phyloP scores from a whole-genome alignment of 1,140 invertebrate species.

The Plectrocnemia conspersa region DNA sequence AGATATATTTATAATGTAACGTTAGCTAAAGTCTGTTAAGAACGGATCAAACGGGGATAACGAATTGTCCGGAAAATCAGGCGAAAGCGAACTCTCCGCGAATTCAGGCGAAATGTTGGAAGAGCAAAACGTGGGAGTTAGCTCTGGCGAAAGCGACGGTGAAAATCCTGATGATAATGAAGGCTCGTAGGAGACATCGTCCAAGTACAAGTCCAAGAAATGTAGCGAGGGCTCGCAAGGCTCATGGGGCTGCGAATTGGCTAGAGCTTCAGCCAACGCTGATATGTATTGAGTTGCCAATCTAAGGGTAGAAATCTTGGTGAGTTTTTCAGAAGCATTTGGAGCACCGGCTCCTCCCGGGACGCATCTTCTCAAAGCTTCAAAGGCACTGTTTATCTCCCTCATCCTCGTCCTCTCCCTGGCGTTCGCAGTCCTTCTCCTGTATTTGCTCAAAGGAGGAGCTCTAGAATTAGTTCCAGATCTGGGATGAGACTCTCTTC shows the following conservation, averaged over 20 bases:
- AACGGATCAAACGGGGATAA: conserved; percentile 50
- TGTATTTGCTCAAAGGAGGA: conserved; percentile 81
- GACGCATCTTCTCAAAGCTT: conserved; percentile 68
- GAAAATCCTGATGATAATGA: conserved; percentile 18
- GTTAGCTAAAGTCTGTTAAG: conserved; percentile 44
- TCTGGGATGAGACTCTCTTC: conserved; percentile 30
- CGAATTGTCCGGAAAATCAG: conserved; percentile 41
- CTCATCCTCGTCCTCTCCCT: conserved; percentile 78
- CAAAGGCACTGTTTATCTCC: conserved; percentile 85
- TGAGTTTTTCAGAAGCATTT: conserved; percentile 67
- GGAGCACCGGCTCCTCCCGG: conserved; percentile 54
- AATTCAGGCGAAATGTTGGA: conserved; percentile 36
- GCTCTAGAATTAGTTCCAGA: conserved; percentile 43
- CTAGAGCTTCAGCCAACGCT: conserved; percentile 35
- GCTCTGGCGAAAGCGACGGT: conserved; percentile 43
- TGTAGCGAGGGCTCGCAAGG: conserved; percentile 39
- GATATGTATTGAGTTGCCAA: conserved; percentile 82
- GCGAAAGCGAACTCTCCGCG: conserved; percentile 35
- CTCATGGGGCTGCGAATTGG: conserved; percentile 11
- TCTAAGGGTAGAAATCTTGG: conserved; percentile 80
- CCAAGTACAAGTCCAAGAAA: conserved; percentile 41
- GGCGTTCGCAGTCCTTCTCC: conserved; percentile 83
- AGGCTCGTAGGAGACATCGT: conserved; percentile 1
- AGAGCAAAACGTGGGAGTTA: conserved; percentile 41
- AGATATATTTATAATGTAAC: not conserved